These are phyloP conservation scores for Hemicrepidius hirtus DNA, from an alignment of 2,888 invertebrate species.

Conservation along the genomic window DNA sequence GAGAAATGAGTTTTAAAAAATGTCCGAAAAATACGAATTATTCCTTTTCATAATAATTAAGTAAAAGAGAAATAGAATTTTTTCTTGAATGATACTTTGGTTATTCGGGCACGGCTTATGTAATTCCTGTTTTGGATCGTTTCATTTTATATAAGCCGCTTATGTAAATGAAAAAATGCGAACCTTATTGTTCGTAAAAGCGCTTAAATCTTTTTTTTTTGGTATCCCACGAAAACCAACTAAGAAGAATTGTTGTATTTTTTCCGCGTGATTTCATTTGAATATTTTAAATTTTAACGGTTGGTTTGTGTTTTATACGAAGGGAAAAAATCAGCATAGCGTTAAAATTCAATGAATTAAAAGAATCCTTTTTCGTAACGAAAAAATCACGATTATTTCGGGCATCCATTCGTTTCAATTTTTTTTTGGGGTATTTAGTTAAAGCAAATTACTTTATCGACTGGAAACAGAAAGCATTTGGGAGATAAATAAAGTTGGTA, in stretches of 20 bases:
- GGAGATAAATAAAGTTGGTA: constrained; percentile 21
- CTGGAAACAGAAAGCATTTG: constrained; percentile 5
- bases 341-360: constrained; percentile 30
- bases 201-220: background rate
- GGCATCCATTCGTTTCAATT: background rate
- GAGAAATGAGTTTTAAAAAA: background rate
- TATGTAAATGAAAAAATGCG: constrained; percentile 15
- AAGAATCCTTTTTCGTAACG: constrained; percentile 4
- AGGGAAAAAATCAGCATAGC: constrained; percentile 32
- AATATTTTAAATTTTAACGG: constrained; percentile 33
- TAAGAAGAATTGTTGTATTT: no score
- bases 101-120: constrained; percentile 1
- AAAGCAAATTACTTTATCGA: constrained; percentile 18
- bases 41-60: constrained; percentile 4
- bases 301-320: constrained; percentile 23
- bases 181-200: constrained; percentile 4
- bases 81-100: background rate
- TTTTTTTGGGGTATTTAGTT: constrained; percentile 16
- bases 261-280: constrained; percentile 29
- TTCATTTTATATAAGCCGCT: constrained; percentile 11
- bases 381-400: constrained; percentile 15
- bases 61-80: background rate
- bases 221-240: no score
- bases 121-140: constrained; percentile 3
- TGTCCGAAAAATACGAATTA: constrained; percentile 1